Percentiles rank a stretch among this genome's conserved stretches.
phyloP scores from a whole-genome alignment of 2,113 vertebrate genomes.

The Phalacrocorax pelagicus region DNA sequence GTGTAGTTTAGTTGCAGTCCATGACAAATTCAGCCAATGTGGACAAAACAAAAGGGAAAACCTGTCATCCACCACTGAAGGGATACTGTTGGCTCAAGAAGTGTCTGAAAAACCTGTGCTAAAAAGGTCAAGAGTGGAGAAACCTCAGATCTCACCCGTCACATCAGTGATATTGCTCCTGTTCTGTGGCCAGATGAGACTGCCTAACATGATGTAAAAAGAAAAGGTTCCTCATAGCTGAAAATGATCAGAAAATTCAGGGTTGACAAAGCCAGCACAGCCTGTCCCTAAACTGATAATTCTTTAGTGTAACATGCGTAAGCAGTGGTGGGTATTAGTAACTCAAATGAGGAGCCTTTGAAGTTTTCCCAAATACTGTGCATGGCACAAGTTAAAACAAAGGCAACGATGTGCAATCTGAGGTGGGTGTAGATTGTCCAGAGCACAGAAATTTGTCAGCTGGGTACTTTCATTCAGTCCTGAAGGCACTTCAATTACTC shows the following conservation, averaged over 20 bases:
- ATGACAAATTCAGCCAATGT: accelerated
- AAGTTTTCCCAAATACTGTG: background rate
- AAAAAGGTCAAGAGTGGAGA: background rate
- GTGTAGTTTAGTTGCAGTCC: background rate
- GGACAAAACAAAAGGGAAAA: background rate
- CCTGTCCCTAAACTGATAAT: background rate
- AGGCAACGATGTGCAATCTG: background rate
- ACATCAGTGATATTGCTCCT: background rate
- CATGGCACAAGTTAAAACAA: background rate
- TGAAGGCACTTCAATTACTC: background rate
- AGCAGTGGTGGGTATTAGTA: background rate
- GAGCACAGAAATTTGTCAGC: background rate
- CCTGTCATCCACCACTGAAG: background rate
- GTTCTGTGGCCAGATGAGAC: background rate
- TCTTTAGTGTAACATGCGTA: accelerated
- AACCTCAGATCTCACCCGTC: background rate
- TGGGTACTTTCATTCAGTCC: background rate
- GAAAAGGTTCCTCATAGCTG: background rate
- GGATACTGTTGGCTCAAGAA: background rate
- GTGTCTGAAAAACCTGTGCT: background rate
- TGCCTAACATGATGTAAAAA: background rate
- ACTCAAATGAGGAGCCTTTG: background rate
- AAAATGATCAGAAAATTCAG: background rate
- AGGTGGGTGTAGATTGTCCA: background rate
- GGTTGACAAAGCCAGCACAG: background rate